These are phyloP conservation scores for Pseudolaguvia tuberculata DNA, from an alignment of 2,113 vertebrate genomes.

Conservation along the genomic window DNA sequence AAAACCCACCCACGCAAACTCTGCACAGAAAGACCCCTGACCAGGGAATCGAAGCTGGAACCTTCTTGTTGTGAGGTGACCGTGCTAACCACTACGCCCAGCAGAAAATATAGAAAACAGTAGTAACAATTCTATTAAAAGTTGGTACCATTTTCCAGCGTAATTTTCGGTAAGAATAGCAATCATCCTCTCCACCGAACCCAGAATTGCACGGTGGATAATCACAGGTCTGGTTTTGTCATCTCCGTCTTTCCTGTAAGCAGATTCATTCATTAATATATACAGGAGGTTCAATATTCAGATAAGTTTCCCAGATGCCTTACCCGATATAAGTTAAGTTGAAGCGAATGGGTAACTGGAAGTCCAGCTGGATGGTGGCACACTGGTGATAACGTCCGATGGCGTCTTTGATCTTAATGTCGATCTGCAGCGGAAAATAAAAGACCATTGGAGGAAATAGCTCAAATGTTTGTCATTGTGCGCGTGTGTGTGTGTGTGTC, in stretches of 20 bases:
- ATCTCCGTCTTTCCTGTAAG: slow-evolving; percentile 81
- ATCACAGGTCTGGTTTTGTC: slow-evolving; percentile 86
- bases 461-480: background rate
- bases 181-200: slow-evolving; percentile 93
- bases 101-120: no score
- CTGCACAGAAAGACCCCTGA: no score
- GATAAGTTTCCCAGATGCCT: slow-evolving; percentile 54
- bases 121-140: background rate
- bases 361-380: slow-evolving; percentile 93
- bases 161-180: slow-evolving; percentile 93
- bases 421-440: slow-evolving; percentile 74
- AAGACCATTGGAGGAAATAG: background rate
- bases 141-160: slow-evolving; percentile 84
- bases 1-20: no score
- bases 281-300: background rate
- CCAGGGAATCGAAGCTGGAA: no score
- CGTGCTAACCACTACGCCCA: no score
- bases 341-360: slow-evolving; percentile 89
- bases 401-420: slow-evolving; percentile 91
- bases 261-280: no score
- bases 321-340: slow-evolving; percentile 89
- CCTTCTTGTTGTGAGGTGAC: no score
- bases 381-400: slow-evolving; percentile 92
- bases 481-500: background rate
- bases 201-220: slow-evolving; percentile 89